phyloP scores from a whole-genome alignment of 2,797 vertebrate genomes.

The Caiman crocodilus region DNA sequence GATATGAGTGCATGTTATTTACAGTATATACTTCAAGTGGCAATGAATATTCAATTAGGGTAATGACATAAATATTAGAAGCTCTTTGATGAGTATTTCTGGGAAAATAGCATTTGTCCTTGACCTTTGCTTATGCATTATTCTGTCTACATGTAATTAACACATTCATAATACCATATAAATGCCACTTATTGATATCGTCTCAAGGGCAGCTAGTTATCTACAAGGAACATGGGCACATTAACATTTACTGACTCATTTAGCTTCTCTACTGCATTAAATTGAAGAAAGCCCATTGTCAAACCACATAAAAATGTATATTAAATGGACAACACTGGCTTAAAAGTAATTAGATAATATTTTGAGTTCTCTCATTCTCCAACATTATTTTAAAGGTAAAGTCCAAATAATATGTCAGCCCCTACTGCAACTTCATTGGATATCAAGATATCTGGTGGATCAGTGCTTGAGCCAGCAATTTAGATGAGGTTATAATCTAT shows the following conservation, averaged over 20 bases:
- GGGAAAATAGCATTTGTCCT: conserved; percentile 52
- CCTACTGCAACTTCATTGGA: background rate
- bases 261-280: conserved; percentile 52
- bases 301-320: conserved; percentile 35
- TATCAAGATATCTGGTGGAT: background rate
- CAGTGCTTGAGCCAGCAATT: background rate
- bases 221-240: conserved; percentile 33
- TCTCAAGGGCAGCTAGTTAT: conserved; percentile 69
- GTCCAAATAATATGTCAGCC: fast-evolving
- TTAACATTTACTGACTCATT: conserved; percentile 77
- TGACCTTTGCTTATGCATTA: conserved; percentile 75
- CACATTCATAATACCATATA: conserved; percentile 63
- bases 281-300: conserved; percentile 61
- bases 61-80: conserved; percentile 56
- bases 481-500: fast-evolving
- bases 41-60: conserved; percentile 64
- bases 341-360: background rate
- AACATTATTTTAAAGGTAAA: background rate
- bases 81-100: conserved; percentile 32
- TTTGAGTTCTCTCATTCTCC: background rate
- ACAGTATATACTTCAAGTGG: conserved; percentile 24
- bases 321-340: conserved; percentile 25
- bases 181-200: conserved; percentile 67
- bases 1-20: background rate
- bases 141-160: conserved; percentile 69